Base-by-base conservation (phyloP, 92 coral and sea anemone genomes). In the Siderastrea radians region DNA sequence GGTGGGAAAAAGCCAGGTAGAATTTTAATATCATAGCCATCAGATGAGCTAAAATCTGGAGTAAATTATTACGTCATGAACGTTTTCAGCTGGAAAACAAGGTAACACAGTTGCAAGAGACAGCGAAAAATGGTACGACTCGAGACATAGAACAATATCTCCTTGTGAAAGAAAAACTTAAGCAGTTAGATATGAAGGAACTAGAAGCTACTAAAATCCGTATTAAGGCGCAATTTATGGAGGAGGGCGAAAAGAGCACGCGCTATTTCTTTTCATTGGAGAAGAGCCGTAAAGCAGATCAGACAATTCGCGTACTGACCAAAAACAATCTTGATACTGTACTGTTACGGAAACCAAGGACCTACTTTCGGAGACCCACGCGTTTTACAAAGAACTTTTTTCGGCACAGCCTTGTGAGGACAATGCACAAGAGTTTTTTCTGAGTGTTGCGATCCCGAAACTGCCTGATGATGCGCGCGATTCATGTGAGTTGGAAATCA, bases 1-100 rank as follows among this genome's bases (percentile, higher is more conserved):
- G 88, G 82, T 84, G 88, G 88, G 88, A 84, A 8, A 59, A 58
- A 14, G 88, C 81, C 0, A 73, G 72, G 55, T 15, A 57, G 1
- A 10, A 74, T 12, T 84, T 84, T 57, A 72, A 84, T 1, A 4
- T 1, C 14, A 74, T 74, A 7, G 78, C 78, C 1, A 74, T 74
- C 47, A 55, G 9, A 6, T 16, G 62, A 16, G 19, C 59, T 3
- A 51, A 52, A 17, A 1, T 17, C 5, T 10, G 43, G 5, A 46
- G 60, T 3, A 74, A 74, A 74, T 1, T 4, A 8, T 7, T 16
- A 57, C 78, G 72, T 10, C 16, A 54, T 44, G 59, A 71, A 57
- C 49, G 44, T 0, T 38, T 8, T 4, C 71, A 57, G 15, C 75
- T 74, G 17, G 48, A 71, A 54, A 1, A 19, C 16, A 68, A 7